Evolutionary conservation across 37 sponge, comb jelly and placozoan species (phyloP), one percentile per base, ranked within the genome.

Genomic region (Amphimedon queenslandica): DNA sequence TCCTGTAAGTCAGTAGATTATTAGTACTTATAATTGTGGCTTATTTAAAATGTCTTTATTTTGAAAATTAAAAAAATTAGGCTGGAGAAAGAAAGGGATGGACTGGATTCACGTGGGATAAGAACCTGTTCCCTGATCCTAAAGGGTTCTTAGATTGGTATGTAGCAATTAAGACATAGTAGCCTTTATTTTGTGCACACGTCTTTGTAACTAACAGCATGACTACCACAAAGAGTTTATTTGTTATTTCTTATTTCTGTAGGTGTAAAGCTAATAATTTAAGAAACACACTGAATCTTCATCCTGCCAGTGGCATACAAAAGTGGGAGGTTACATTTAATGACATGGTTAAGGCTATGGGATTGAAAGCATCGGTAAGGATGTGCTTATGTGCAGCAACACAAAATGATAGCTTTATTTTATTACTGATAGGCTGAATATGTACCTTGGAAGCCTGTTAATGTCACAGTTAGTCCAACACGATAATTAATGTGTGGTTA

Each of bases 61-160:
- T 8, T 47, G 13, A 47, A 8, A 47, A 47, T 18, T 47, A 47
- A 18, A 18, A 18, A 8, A 8, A 47, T 47, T 47, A 80, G 75
- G 78, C 88, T 29, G 83, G 83, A 32, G 40, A 88, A 42, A 40
- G 47, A 18, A 79, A 63, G 18, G 90, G 90, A 0, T 88, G 90
- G 90, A 88, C 90, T 57, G 90, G 90, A 1, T 88, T 88, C 67
- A 88, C 90, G 3, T 88, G 90, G 90, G 90, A 88, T 72, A 63
- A 69, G 37, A 84, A 88, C 51, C 72, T 88, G 11, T 88, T 88
- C 51, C 84, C 90, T 37, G 36, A 88, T 38, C 84, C 90, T 23
- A 70, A 74, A 38, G 67, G 34, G 33, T 88, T 88, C 55, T 68
- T 88, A 33, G 75, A 83, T 67, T 88, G 90, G 90, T 85, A 38